These are phyloP conservation scores for Lordiphosa andalusiaca DNA, from an alignment of 2,888 invertebrate genomes.

Conservation along the genomic window DNA sequence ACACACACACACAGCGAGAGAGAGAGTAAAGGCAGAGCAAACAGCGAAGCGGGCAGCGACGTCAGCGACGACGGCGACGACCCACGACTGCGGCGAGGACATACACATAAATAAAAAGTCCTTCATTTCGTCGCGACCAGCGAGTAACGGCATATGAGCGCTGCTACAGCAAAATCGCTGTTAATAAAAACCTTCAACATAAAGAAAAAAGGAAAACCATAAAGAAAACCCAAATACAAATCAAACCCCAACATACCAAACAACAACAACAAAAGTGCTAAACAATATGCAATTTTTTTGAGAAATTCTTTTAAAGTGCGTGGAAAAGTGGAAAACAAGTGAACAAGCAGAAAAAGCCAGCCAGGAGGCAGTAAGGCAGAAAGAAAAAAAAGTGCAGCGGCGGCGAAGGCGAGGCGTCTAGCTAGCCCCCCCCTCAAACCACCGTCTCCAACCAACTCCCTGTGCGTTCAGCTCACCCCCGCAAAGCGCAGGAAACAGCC, in stretches of 20 bases:
- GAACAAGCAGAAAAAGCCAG: conserved; percentile 25
- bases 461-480: conserved; percentile 7
- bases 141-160: conserved; percentile 76
- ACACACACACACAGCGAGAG: conserved; percentile 22
- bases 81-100: conserved; percentile 64
- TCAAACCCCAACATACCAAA: conserved; percentile 12
- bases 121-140: conserved; percentile 80
- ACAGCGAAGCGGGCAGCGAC: conserved; percentile 27
- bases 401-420: conserved; percentile 55
- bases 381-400: conserved; percentile 56
- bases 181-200: conserved; percentile 43
- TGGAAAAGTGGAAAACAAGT: conserved; percentile 24
- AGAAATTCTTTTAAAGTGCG: conserved; percentile 57
- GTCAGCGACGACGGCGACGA: conserved; percentile 57
- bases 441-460: conserved; percentile 4
- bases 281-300: conserved; percentile 30
- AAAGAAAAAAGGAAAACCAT: conserved; percentile 5
- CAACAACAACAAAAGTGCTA: conserved; percentile 16
- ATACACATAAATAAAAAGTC: conserved; percentile 80
- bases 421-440: conserved; percentile 37
- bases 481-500: conserved; percentile 3
- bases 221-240: conserved; percentile 6
- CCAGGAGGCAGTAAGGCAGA: conserved; percentile 39
- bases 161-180: conserved; percentile 60
- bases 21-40: conserved; percentile 34